Evolutionary conservation across 2,113 vertebrate genomes (phyloP).

Genomic region (Bos indicus): DNA sequence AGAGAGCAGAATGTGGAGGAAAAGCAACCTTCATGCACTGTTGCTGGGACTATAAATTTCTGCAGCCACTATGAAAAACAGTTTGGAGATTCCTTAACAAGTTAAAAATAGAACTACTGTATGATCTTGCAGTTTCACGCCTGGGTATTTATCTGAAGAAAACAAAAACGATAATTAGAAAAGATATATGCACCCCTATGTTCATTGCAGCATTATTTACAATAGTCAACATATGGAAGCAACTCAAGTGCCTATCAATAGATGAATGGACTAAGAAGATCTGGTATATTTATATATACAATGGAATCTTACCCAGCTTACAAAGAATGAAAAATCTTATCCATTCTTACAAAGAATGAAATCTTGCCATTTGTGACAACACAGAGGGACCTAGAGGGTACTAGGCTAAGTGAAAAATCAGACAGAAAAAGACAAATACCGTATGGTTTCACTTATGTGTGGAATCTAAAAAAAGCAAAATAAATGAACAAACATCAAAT

Average conservation of each 20-base stretch:
- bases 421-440: background rate
- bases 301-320: background rate
- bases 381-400: background rate
- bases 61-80: background rate
- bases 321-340: background rate
- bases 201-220: background rate
- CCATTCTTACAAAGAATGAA: background rate
- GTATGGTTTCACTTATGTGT: background rate
- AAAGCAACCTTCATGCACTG: background rate
- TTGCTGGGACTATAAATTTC: no score
- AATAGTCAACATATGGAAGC: background rate
- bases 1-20: background rate
- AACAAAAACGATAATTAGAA: background rate
- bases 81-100: background rate
- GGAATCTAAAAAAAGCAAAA: background rate
- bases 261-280: background rate
- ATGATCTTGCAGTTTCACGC: background rate
- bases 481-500: background rate
- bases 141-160: background rate
- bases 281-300: background rate
- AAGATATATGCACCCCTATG: background rate
- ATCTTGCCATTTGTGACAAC: background rate
- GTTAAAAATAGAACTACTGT: background rate
- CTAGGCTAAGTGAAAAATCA: background rate
- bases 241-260: background rate